Conservation (phyloP, 2,888 invertebrate genomes). For the Idaea straminata region DNA sequence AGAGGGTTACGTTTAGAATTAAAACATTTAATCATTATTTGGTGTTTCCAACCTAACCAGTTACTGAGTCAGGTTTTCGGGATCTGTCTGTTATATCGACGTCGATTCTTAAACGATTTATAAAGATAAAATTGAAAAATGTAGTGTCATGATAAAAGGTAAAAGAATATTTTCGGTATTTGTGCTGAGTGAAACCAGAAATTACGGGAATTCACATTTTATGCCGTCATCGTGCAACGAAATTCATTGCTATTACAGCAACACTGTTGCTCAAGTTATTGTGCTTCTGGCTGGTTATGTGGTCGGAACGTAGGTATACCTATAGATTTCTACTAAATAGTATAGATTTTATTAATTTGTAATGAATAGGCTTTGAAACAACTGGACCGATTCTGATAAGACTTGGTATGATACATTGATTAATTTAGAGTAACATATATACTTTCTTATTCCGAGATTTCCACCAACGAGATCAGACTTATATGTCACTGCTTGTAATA, state of each 20-base stretch:
- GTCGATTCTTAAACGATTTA: background rate
- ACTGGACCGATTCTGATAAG: too few relatives aligned
- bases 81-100: background rate
- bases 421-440: too few relatives aligned
- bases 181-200: background rate
- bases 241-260: background rate
- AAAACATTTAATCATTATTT: too few relatives aligned
- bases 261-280: background rate
- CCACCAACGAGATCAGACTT: too few relatives aligned
- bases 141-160: background rate
- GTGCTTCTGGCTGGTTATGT: background rate
- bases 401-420: too few relatives aligned
- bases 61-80: too few relatives aligned
- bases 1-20: too few relatives aligned
- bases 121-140: background rate
- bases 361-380: too few relatives aligned
- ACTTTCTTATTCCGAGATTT: too few relatives aligned
- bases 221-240: background rate
- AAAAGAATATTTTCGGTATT: background rate
- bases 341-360: too few relatives aligned
- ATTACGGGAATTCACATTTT: background rate
- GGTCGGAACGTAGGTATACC: background rate
- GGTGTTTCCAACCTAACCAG: too few relatives aligned
- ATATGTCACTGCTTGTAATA: too few relatives aligned
- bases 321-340: background rate